A percentile compares a stretch with the other conserved stretches of the same genome.
These are phyloP conservation scores for Geotrupes spiniger DNA, from an alignment of 2,888 invertebrate genomes.

Conservation along the genomic window DNA sequence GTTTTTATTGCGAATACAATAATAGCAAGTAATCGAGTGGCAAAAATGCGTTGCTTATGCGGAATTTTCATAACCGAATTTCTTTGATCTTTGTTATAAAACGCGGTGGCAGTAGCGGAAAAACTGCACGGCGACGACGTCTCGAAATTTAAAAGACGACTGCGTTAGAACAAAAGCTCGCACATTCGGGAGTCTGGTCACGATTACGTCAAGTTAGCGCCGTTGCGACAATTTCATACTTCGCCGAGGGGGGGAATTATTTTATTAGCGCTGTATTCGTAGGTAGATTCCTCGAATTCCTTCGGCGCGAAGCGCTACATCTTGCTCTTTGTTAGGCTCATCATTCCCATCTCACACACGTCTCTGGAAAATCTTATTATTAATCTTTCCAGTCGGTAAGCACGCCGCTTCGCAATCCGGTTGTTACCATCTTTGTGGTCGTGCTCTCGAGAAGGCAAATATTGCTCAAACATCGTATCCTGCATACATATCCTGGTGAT, in stretches of 20 bases:
- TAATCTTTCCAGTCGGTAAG: constrained; percentile 48
- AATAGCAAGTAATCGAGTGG: too few relatives aligned
- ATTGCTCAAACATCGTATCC: constrained; percentile 33
- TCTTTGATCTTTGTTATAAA: constrained; percentile 19
- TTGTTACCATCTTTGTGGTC: constrained; percentile 38
- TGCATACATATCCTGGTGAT: constrained; percentile 30
- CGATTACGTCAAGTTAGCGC: constrained; percentile 36
- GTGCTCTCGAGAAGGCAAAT: constrained; percentile 34
- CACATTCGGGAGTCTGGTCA: constrained; percentile 33
- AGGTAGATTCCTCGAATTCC: constrained; percentile 42
- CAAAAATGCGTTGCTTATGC: constrained; percentile 4
- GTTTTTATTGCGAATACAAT: too few relatives aligned
- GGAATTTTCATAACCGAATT: constrained; percentile 27
- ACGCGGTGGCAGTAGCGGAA: constrained; percentile 10
- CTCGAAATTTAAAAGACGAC: constrained; percentile 18
- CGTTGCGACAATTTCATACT: constrained; percentile 41
- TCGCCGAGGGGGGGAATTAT: constrained; percentile 39
- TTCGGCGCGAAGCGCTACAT: constrained; percentile 31
- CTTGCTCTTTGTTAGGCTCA: constrained; percentile 39
- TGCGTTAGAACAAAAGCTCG: constrained; percentile 19
- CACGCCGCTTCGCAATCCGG: constrained; percentile 42
- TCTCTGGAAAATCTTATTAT: constrained; percentile 47
- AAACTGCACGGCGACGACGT: constrained; percentile 13
- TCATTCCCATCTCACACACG: constrained; percentile 48
- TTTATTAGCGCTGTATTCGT: constrained; percentile 43